Evolutionary conservation across 2,113 vertebrate genomes (phyloP), one percentile per base, ranked within the genome.

Genomic region (Pyrgilauda ruficollis): DNA sequence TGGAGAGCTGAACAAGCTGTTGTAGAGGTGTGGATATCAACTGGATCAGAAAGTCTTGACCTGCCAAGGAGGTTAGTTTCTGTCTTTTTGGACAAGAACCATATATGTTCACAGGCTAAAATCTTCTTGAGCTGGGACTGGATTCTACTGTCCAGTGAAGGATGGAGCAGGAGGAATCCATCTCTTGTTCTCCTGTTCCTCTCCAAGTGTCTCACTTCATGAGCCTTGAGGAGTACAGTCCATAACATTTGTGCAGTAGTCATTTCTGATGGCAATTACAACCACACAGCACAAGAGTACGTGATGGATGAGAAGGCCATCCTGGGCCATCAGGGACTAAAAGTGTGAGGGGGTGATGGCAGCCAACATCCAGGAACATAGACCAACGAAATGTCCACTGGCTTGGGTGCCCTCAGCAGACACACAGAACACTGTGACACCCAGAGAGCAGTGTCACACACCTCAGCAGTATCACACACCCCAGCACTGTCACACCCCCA

Each of bases 131-230:
- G 7, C 6, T 21, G 21, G 47, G n/a, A 26, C 22, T 85, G 23
- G 28, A 27, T 79, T 73, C 27, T 62, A 11, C 23, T 21, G 11
- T 56, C 1, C 31, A 10, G 7, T 4, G 49, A 49, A 53, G n/a
- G 44, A 47, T 24, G 31, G 17, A 72, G n/a, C 44, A 52, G 30
- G 24, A 79, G 7, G 8, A 91, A 66, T 55, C 33, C 35, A 37
- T 11, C 9, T 39, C 37, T 52, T 41, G 15, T 21, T 22, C 17
- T 82, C 23, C 50, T 14, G 8, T 75, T 82, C 53, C 15, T 68
- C 52, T 68, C 14, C 39, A 31, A 24, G 46, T 2, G 10, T 27
- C 43, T 66, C 44, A 18, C 6, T 58, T 43, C 0, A 0, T n/a
- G 33, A 84, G 11, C 35, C 43, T 27, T 21, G 11, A 59, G 31